Percentiles rank a stretch among this genome's conserved stretches.
These are phyloP conservation scores for Crocidura indochinensis DNA, from an alignment of 2,797 vertebrate genomes.

Conservation along the genomic window DNA sequence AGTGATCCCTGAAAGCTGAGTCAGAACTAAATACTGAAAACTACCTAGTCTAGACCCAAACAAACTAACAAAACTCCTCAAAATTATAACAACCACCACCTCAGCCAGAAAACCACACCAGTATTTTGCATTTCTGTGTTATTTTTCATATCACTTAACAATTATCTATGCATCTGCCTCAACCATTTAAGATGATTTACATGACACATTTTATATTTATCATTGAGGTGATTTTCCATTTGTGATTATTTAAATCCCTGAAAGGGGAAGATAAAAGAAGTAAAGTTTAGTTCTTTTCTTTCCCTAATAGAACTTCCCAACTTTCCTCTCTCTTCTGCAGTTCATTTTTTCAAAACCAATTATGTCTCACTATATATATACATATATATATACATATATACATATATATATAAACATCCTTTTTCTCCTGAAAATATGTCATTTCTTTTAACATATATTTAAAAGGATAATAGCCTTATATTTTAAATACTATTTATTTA, in stretches of 20 bases:
- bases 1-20: too few relatives aligned
- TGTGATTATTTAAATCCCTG: background rate
- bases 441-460: background rate
- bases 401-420: too few relatives aligned
- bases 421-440: background rate
- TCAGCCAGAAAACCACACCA: background rate
- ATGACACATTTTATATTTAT: background rate
- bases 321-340: too few relatives aligned
- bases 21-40: too few relatives aligned
- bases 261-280: background rate
- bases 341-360: too few relatives aligned
- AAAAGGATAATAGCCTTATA: constrained; percentile 6
- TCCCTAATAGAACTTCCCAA: too few relatives aligned
- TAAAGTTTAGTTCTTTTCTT: background rate
- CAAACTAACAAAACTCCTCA: too few relatives aligned
- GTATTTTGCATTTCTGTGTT: too few relatives aligned
- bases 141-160: background rate
- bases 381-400: too few relatives aligned
- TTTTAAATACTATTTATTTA: background rate
- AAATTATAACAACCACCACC: background rate
- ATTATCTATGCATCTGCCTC: background rate
- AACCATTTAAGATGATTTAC: background rate
- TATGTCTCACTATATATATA: too few relatives aligned
- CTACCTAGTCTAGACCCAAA: too few relatives aligned
- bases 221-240: background rate